These are phyloP conservation scores for Rhinoderma darwinii DNA, from an alignment of 2,113 vertebrate species.

Conservation along the genomic window DNA sequence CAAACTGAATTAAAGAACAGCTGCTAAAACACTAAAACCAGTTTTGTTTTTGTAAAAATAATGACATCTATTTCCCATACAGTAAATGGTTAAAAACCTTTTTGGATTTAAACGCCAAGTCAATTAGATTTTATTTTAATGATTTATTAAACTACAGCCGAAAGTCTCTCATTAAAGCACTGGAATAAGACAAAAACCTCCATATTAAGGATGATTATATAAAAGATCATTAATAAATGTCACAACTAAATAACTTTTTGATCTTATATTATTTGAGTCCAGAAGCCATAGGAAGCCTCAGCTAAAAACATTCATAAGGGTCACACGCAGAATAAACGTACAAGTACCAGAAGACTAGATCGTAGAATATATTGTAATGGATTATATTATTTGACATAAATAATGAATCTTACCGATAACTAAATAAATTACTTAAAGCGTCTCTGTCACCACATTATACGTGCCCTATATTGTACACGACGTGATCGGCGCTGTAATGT, in stretches of 20 bases:
- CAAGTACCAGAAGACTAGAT: background rate
- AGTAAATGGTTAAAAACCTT: background rate
- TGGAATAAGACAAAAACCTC: background rate
- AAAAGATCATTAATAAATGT: background rate
- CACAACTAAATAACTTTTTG: background rate
- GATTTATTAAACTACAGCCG: conserved; percentile 13
- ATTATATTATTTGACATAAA: no score
- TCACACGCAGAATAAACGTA: background rate
- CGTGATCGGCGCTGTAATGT: no score
- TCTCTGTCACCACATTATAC: no score
- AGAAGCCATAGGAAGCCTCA: background rate
- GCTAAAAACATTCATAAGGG: background rate
- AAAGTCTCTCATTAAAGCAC: background rate
- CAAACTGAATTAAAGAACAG: no score
- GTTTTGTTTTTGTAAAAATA: background rate
- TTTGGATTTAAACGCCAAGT: background rate
- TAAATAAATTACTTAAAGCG: no score
- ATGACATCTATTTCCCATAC: background rate
- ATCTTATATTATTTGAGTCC: background rate
- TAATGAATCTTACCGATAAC: no score
- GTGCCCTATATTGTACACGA: no score
- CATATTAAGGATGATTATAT: background rate
- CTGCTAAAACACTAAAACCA: background rate
- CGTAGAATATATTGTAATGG: background rate
- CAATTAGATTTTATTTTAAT: conserved; percentile 13